Evolutionary conservation across 23 tunicate species (phyloP), one percentile per base, ranked within the genome.

Genomic region (Trididemnum nubilum): DNA sequence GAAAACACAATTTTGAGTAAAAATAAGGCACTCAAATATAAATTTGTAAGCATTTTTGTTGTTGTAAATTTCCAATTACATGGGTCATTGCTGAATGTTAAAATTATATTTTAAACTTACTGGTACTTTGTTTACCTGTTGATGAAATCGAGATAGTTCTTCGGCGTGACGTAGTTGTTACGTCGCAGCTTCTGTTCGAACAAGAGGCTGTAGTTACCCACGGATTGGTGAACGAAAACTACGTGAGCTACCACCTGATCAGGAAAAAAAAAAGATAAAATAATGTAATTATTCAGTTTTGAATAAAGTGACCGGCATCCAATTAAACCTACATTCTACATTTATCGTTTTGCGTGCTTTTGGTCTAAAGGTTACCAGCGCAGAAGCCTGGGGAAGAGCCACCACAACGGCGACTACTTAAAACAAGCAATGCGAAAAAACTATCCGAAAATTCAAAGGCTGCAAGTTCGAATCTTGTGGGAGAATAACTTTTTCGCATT

Each of bases 141-240:
- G 64, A 93, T 93, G 52, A 91, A 96, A 81, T 96, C 99, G 49
- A 96, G 88, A 76, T 96, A 96, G 70, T 96, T 96, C 65, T 96
- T 96, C 21, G 99, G 99, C 1, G 99, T 96, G 33, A 96, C 99
- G 57, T 91, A 96, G 63, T 96, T 96, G 64, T 93, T 96, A 36
- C 99, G 81, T 77, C 99, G 71, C 52, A 96, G 77, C 77, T 96
- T 96, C 76, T 88, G 96, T 19, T 86, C 89, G 65, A 91, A 96
- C 32, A 79, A 36, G 0, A 27, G 35, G 82, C 97, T 91, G 89
- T 88, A 93, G 9, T 87, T 77, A 0, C 90, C 97, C 31, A 96
- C 99, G 34, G 97, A 88, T 54, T 87, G 89, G 77, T 96, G 99
- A 34, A 88, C 97, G 51, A 91, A 91, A 30, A 96, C 99, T 1